Conservation (phyloP, 2,113 vertebrate genomes). For the Myrmecobius fasciatus region DNA sequence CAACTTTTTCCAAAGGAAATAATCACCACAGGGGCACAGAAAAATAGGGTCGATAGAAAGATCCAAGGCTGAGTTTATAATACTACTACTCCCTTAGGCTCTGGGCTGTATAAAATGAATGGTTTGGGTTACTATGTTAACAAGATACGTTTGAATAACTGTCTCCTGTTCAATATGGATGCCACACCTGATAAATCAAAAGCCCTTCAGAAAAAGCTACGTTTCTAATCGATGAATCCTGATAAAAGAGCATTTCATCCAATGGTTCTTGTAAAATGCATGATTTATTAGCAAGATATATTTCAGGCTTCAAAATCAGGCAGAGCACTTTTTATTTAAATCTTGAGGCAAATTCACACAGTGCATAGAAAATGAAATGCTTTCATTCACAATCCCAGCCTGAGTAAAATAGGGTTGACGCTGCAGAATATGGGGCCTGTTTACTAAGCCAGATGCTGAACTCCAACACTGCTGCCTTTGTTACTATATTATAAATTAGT, state of each 20-base stretch:
- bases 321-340: conserved; percentile 65
- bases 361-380: conserved; percentile 8
- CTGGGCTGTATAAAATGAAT: conserved; percentile 11
- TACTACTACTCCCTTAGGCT: neutral
- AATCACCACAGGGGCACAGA: neutral
- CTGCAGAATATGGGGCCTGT: neutral
- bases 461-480: conserved; percentile 12
- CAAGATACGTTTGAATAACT: neutral
- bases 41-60: neutral
- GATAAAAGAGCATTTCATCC: conserved; percentile 40
- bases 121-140: conserved; percentile 42
- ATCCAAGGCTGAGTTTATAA: neutral
- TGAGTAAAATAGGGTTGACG: neutral
- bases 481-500: conserved; percentile 8
- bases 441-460: conserved; percentile 5
- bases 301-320: conserved; percentile 55
- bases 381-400: conserved; percentile 30
- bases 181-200: neutral
- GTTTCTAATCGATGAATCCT: conserved; percentile 12
- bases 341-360: conserved; percentile 44
- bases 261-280: neutral
- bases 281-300: conserved; percentile 58
- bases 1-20: neutral
- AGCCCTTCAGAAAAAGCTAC: conserved; percentile 9
- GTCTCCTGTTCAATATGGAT: neutral